A percentile compares a stretch with the other conserved stretches of the same genome.
Conservation (phyloP, 2,797 vertebrate species). For the Sebastes hubbsi region DNA sequence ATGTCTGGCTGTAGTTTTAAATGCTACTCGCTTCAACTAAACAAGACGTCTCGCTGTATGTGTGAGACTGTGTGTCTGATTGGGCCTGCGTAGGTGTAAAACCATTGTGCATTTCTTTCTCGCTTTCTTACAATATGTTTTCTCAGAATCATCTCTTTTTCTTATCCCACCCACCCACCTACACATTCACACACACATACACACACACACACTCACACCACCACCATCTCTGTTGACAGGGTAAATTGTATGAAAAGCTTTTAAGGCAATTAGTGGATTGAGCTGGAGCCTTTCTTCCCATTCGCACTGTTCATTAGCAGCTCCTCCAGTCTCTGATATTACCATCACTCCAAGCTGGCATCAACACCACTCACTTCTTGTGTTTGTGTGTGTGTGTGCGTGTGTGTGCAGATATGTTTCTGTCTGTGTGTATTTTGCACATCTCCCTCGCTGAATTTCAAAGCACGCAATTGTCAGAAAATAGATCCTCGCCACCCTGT, state of each 20-base stretch:
- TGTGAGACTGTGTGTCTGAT: conserved; percentile 54
- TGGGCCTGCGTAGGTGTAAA: conserved; percentile 70
- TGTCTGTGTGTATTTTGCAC: conserved; percentile 64
- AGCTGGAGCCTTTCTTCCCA: conserved; percentile 83
- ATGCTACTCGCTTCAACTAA: conserved; percentile 40
- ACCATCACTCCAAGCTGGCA: conserved; percentile 80
- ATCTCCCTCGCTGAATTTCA: conserved; percentile 64
- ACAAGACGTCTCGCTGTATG: conserved; percentile 49
- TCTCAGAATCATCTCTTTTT: conserved; percentile 73
- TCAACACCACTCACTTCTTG: conserved; percentile 71
- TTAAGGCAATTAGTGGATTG: conserved; percentile 86
- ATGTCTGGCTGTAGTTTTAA: conserved; percentile 54
- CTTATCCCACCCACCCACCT: conserved; percentile 59
- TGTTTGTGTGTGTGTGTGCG: conserved; percentile 24
- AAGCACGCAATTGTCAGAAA: conserved; percentile 69
- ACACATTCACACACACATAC: conserved; percentile 11
- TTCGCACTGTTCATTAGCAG: conserved; percentile 84
- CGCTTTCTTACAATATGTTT: conserved; percentile 74
- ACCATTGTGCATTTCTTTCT: conserved; percentile 65
- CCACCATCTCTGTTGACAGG: conserved; percentile 81
- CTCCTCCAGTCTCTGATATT: conserved; percentile 83
- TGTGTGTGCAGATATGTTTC: conserved; percentile 29
- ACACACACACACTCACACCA: conserved; percentile 29
- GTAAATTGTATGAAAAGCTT: conserved; percentile 85
- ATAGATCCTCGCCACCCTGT: conserved; percentile 62